Conservation (phyloP, 2,797 vertebrate species). For the Micropoecilia bifurca region DNA sequence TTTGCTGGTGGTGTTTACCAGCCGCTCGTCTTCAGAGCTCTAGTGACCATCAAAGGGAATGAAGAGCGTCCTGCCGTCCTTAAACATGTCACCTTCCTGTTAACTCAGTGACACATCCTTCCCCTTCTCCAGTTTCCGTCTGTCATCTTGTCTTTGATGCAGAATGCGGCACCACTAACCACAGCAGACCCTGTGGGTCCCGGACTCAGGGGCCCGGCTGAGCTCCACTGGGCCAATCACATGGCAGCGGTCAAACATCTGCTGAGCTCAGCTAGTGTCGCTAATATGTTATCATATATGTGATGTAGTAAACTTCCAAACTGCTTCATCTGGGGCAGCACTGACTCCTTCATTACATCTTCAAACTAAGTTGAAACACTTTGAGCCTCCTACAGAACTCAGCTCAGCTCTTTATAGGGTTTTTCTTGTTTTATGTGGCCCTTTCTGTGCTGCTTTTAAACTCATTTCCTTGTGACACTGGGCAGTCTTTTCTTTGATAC, state of each 20-base stretch:
- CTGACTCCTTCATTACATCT: not conserved
- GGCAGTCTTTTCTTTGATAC: no score
- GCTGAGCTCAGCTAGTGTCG: constrained; percentile 4
- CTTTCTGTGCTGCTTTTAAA: not conserved
- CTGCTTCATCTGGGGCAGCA: not conserved
- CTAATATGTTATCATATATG: not conserved
- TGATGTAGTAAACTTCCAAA: not conserved
- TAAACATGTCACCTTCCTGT: constrained; percentile 30
- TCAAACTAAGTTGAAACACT: not conserved
- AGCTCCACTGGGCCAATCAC: constrained; percentile 21
- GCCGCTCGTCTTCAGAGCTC: constrained; percentile 21
- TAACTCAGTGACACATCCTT: constrained; percentile 58
- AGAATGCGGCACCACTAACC: not conserved
- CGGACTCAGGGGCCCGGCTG: not conserved
- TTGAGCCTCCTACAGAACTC: not conserved
- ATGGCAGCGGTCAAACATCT: constrained; percentile 73
- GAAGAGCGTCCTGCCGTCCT: constrained; percentile 41
- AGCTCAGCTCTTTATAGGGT: not conserved
- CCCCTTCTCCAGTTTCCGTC: constrained; percentile 14
- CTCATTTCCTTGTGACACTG: no score
- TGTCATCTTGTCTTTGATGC: constrained; percentile 17
- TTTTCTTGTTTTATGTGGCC: not conserved
- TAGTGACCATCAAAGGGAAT: constrained; percentile 38
- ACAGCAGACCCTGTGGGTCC: not conserved
- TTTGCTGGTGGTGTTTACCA: not conserved